Evolutionary conservation across 2,888 invertebrate genomes (phyloP), one percentile per base, ranked within the genome.

Genomic region (Ennomos erosarius): DNA sequence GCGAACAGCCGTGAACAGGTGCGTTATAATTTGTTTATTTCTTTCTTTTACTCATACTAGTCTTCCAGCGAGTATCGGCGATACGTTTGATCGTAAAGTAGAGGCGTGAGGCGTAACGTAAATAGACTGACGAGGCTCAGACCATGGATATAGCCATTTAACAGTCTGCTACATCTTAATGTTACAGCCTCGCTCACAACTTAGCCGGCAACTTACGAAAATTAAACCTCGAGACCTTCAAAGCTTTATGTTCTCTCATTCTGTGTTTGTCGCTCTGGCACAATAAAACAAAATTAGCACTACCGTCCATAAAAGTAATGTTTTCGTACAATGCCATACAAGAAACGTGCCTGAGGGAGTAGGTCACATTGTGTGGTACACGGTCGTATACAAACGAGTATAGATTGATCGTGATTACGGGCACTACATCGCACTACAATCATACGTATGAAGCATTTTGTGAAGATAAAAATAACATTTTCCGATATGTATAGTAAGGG

Each of bases 251-350:
- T 38, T 10, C 46, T 50, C 59, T 46, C 61, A 57, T 63, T 62
- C 48, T 48, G 58, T 58, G 57, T 57, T 57, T 52, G 51, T 64
- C 62, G 62, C 43, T 46, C 54, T 50, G 40, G 36, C 11, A 36
- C 56, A 58, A 56, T 67, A 62, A 64, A 67, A 64, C 53, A 55
- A 64, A 64, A 64, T 67, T 52, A 64, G 60, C 56, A 52, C 51
- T 57, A 60, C 48, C 59, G 9, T 47, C 58, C 47, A 49, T 56
- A 60, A 62, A 60, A 42, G 47, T 58, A 48, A 58, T 44, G 52
- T 58, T 43, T 37, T 43, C 8, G 43, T 33, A 37, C 12, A 50
- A 49, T 42, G 42, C 11, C 44, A n/a, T n/a, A 34, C 8, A 43
- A 46, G 45, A n/a, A 37, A 38, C 59, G 54, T 66, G 61, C 48